A percentile compares a stretch with the other conserved stretches of the same genome.
phyloP scores from a whole-genome alignment of 2,888 invertebrate genomes.

The Sinotaia quadrata region DNA sequence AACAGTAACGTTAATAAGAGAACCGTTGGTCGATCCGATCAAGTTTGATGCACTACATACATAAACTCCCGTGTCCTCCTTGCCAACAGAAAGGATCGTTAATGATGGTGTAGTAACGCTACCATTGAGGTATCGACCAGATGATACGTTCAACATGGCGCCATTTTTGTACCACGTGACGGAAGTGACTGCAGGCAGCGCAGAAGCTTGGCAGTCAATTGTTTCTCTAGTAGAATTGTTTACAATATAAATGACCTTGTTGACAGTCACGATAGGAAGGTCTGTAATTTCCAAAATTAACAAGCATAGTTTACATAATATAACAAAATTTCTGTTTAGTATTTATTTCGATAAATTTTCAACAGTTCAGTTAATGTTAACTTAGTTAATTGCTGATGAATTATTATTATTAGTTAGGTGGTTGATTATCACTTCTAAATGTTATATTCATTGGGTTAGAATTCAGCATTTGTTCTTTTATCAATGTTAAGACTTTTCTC shows the following conservation, averaged over 20 bases:
- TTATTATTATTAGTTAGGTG: no score
- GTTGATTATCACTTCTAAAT: no score
- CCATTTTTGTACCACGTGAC: slow-evolving; percentile 21
- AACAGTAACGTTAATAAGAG: not conserved
- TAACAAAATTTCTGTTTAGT: no score
- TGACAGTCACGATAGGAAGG: not conserved
- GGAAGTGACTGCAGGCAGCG: not conserved
- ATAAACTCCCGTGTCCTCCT: not conserved
- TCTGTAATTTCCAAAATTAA: no score
- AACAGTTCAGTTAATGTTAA: no score
- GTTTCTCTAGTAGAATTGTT: not conserved
- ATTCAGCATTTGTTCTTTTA: no score
- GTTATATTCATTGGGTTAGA: no score
- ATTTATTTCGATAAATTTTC: no score
- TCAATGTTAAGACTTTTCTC: no score
- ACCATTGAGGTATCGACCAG: not conserved
- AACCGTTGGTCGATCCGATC: not conserved
- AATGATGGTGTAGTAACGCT: not conserved
- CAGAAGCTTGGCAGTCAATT: no score
- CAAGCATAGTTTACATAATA: no score
- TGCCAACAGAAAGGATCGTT: not conserved
- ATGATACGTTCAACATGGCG: not conserved
- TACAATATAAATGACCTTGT: slow-evolving; percentile 5
- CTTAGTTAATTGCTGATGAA: no score
- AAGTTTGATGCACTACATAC: not conserved